Base-by-base conservation (phyloP, 1,140 invertebrate genomes). In the Brachionus manjavacas region DNA sequence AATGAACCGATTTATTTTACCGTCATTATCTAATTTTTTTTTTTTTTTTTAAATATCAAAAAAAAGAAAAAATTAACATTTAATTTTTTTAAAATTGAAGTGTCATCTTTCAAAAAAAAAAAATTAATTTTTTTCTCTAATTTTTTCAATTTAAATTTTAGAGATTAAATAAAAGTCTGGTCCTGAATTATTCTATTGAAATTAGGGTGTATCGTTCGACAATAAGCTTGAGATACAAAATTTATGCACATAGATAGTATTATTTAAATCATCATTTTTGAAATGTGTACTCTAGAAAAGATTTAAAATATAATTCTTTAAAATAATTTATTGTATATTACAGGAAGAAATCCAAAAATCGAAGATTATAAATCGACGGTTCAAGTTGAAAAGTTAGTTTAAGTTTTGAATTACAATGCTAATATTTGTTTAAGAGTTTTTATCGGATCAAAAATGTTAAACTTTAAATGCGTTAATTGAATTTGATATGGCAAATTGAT, bases 391-490 rank as follows among this genome's bases (percentile, higher is more conserved):
- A 68, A 31, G 12, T 25, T 68, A 35, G 28, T 25, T n/a, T 20
- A 76, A 52, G 41, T 76, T 11, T 76, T 49, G 23, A 76, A 74
- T 76, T 49, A 16, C 72, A 76, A 76, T 49, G 41, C 46, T 49
- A 76, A 76, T 76, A 76, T 76, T 76, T 76, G 23, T 16, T 14
- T 49, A 76, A 76, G 43, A 49, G 11, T 46, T 76, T 23, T 49
- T 25, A 41, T 74, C 70, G n/a, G 20, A 31, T 60, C 16, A 20
- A 60, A 60, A 60, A 60, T 60, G 52, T 60, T 60, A 20, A 60
- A 23, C 52, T 60, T 60, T 60, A 20, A 23, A 52, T 60, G 11
- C 14, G 43, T 46, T 60, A 20, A 60, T 8, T 60, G 52, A 23
- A 20, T 60, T 20, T 7, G 16, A 23, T 60, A 23, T 60, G 52